A percentile compares a stretch with the other conserved stretches of the same genome.
phyloP scores from a whole-genome alignment of 2,888 invertebrate species.

The Pheosia gnoma region DNA sequence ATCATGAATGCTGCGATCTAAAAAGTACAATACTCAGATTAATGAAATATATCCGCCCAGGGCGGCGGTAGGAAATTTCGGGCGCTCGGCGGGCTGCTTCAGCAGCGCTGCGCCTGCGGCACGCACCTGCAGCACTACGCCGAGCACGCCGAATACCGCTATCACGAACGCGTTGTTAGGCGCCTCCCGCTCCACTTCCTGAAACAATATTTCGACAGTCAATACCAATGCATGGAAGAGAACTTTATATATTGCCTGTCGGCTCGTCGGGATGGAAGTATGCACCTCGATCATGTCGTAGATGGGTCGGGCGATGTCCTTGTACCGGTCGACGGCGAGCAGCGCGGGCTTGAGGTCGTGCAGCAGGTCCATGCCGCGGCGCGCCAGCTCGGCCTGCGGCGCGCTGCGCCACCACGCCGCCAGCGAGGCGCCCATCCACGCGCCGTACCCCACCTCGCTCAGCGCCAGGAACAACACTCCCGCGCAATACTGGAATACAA shows the following conservation, averaged over 20 bases:
- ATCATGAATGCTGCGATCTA: slow-evolving; percentile 71
- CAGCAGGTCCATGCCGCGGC: slow-evolving; percentile 71
- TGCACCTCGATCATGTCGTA: slow-evolving; percentile 75
- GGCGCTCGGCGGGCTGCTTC: not conserved
- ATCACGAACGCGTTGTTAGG: slow-evolving; percentile 76
- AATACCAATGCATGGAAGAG: not conserved
- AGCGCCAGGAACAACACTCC: slow-evolving; percentile 70
- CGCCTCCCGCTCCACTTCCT: slow-evolving; percentile 78
- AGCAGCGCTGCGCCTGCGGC: not conserved
- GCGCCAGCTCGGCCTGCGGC: slow-evolving; percentile 76
- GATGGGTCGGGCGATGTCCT: slow-evolving; percentile 68
- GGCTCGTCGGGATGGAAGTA: not conserved
- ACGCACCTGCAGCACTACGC: slow-evolving; percentile 65
- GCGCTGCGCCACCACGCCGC: slow-evolving; percentile 74
- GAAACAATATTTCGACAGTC: slow-evolving; percentile 6
- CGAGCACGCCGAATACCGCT: slow-evolving; percentile 63
- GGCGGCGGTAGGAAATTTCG: not conserved
- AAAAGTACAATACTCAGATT: not conserved
- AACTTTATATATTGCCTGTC: not conserved
- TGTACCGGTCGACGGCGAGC: slow-evolving; percentile 73
- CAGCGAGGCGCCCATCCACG: slow-evolving; percentile 77
- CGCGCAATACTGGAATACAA: slow-evolving; percentile 55
- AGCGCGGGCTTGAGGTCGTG: slow-evolving; percentile 78
- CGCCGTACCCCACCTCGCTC: slow-evolving; percentile 75
- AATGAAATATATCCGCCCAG: not conserved